Evolutionary conservation across 2,113 vertebrate genomes (phyloP).

Genomic region (Symphodus melops): DNA sequence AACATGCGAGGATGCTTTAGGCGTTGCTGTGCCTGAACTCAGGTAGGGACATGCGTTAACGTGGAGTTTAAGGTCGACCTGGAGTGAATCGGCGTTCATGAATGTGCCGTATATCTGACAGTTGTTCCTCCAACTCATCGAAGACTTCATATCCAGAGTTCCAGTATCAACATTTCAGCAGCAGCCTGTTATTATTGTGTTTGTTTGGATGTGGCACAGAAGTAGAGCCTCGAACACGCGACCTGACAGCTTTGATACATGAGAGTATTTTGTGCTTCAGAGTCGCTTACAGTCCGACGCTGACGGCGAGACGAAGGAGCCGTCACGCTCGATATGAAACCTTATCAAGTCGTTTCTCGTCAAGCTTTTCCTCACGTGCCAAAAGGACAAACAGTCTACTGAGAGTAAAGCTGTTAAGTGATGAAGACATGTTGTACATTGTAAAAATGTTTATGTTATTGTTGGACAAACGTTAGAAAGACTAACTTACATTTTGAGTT

Average conservation of each 20-base stretch:
- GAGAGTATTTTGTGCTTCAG: slow-evolving; percentile 1
- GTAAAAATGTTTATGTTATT: slow-evolving; percentile 6
- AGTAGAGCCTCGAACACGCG: not conserved
- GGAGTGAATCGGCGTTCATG: not conserved
- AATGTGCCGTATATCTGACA: not conserved
- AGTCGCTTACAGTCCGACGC: not conserved
- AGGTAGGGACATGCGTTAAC: not conserved
- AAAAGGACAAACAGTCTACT: slow-evolving; percentile 18
- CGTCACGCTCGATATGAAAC: slow-evolving; percentile 15
- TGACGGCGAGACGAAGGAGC: not conserved
- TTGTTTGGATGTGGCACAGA: slow-evolving; percentile 22
- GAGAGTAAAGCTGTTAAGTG: slow-evolving; percentile 14
- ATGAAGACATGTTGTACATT: not conserved
- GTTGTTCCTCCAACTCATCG: not conserved
- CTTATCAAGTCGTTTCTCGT: not conserved
- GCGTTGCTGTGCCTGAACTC: not conserved
- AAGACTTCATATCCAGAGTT: not conserved
- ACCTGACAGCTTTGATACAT: slow-evolving; percentile 2
- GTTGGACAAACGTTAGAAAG: slow-evolving; percentile 13
- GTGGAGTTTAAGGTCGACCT: not conserved
- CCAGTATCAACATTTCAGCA: not conserved
- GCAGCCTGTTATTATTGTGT: not conserved
- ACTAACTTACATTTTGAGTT: not conserved
- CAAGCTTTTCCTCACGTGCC: slow-evolving; percentile 26
- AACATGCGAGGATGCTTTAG: not conserved